A percentile compares a stretch with the other conserved stretches of the same genome.
Conservation (phyloP, 2,113 vertebrate species). For the Colius striatus region DNA sequence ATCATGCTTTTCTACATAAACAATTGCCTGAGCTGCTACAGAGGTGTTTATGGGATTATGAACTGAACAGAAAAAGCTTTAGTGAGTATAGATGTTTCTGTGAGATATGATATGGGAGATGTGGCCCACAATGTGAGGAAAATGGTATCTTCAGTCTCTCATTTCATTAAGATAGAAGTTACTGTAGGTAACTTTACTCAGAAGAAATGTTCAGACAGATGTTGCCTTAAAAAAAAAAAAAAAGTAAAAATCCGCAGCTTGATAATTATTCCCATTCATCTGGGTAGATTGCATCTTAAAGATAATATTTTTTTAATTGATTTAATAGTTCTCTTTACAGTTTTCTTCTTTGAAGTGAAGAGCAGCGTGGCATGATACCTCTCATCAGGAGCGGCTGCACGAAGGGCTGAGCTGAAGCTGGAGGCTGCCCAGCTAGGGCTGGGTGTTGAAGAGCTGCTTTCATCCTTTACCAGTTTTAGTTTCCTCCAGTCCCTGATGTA, state of each 20-base stretch:
- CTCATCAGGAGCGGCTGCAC: neutral
- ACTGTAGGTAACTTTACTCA: neutral
- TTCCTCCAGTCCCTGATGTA: neutral
- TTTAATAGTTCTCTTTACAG: conserved; percentile 21
- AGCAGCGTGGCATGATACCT: neutral
- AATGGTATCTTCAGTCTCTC: neutral
- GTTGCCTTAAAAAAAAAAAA: neutral
- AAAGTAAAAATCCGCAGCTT: neutral
- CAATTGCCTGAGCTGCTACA: neutral
- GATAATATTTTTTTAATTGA: conserved; percentile 42
- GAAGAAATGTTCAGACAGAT: neutral
- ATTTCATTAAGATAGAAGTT: neutral
- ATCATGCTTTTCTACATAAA: neutral
- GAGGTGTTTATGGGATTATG: neutral
- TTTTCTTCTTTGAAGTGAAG: conserved; percentile 30
- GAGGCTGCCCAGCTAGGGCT: neutral
- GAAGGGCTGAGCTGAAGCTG: neutral
- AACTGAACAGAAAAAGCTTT: neutral
- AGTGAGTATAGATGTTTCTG: neutral
- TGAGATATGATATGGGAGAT: neutral
- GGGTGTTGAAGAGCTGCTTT: accelerated
- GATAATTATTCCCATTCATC: conserved; percentile 19
- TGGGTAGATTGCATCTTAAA: conserved; percentile 20
- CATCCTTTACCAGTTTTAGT: neutral
- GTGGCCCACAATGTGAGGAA: neutral